Conservation (phyloP, 2,797 vertebrate species). For the Micromesistius poutassou region DNA sequence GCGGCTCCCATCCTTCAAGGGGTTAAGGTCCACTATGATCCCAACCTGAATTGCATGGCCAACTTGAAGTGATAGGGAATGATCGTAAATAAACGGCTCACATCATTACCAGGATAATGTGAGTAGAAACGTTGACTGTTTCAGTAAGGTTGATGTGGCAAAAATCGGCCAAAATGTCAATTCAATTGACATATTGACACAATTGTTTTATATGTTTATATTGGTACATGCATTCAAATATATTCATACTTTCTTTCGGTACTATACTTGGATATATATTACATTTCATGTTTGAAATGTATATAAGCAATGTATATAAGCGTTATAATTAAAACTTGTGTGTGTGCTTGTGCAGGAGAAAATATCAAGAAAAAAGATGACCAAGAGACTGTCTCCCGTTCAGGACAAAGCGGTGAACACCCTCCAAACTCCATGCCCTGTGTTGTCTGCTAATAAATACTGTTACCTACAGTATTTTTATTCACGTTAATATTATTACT, state of each 20-base stretch:
- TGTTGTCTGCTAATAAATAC: not conserved
- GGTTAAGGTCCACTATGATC: too few relatives aligned
- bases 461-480: too few relatives aligned
- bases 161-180: too few relatives aligned
- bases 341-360: conserved; percentile 21
- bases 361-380: conserved; percentile 10
- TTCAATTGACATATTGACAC: too few relatives aligned
- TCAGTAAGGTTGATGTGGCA: not conserved
- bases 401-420: conserved; percentile 19
- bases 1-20: not conserved
- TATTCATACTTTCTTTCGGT: not conserved
- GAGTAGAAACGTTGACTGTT: not conserved
- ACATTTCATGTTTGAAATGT: not conserved
- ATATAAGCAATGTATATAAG: not conserved
- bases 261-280: not conserved
- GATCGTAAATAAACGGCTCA: not conserved
- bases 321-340: not conserved
- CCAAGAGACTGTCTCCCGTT: conserved; percentile 3
- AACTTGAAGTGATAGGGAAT: not conserved
- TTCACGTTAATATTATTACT: too few relatives aligned
- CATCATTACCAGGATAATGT: not conserved
- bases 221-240: not conserved
- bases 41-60: not conserved
- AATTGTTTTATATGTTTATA: not conserved
- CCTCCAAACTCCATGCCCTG: not conserved